phyloP scores from a whole-genome alignment of 2,113 vertebrate species.

The Microcebus tavaratra region DNA sequence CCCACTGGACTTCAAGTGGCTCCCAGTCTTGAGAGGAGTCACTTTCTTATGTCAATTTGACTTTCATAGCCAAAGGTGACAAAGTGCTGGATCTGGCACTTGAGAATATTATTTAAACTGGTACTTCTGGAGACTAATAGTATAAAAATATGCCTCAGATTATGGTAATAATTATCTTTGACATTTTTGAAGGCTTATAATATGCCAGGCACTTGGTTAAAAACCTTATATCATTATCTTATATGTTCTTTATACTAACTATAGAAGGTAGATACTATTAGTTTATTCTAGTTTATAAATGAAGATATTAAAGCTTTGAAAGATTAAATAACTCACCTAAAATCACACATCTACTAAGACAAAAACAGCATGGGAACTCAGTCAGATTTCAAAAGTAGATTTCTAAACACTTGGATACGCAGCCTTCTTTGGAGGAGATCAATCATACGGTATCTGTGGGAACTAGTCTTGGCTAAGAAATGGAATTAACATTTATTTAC shows the following conservation, averaged over 20 bases:
- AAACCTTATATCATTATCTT: not conserved
- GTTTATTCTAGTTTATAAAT: conserved; percentile 18
- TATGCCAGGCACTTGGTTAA: not conserved
- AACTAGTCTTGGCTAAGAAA: not conserved
- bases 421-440: not conserved
- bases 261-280: not conserved
- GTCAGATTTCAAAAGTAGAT: not conserved
- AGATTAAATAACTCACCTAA: not conserved
- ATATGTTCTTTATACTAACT: not conserved
- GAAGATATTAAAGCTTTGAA: not conserved
- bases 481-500: not conserved
- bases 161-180: not conserved
- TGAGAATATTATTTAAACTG: not conserved
- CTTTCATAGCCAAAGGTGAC: not conserved
- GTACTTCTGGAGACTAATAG: not conserved
- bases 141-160: not conserved
- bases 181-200: not conserved
- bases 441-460: not conserved
- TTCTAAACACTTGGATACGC: not conserved
- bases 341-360: not conserved
- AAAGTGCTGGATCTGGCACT: not conserved
- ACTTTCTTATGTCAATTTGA: no score
- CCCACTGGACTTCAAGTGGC: no score
- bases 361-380: not conserved
- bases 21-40: no score